Percentiles rank a stretch among this genome's conserved stretches.
phyloP scores from a whole-genome alignment of 1,140 invertebrate genomes.

The Probaryconus sp. region DNA sequence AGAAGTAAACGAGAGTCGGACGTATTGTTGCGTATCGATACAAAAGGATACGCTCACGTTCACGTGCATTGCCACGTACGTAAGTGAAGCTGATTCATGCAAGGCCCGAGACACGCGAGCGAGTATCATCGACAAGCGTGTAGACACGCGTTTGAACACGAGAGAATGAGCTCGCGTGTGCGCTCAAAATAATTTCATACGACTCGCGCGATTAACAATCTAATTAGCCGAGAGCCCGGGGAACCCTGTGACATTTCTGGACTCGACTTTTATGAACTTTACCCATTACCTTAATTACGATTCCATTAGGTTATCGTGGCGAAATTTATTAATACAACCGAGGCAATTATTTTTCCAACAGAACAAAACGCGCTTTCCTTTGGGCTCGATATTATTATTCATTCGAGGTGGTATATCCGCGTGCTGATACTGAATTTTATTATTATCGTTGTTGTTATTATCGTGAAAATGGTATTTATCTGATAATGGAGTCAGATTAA shows the following conservation, averaged over 20 bases:
- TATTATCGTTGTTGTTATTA: too few relatives aligned
- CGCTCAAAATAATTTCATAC: slow-evolving; percentile 48
- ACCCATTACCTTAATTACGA: slow-evolving; percentile 7
- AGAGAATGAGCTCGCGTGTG: slow-evolving; percentile 30
- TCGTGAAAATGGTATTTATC: too few relatives aligned
- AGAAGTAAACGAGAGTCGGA: slow-evolving; percentile 34
- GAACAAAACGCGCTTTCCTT: too few relatives aligned
- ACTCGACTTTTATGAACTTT: background rate
- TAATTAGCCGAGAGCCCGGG: slow-evolving; percentile 17
- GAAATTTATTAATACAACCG: background rate
- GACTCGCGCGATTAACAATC: slow-evolving; percentile 41
- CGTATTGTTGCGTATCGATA: slow-evolving; percentile 33
- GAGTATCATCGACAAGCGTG: slow-evolving; percentile 39
- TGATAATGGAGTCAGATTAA: too few relatives aligned
- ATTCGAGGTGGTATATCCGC: too few relatives aligned
- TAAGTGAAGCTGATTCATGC: slow-evolving; percentile 53
- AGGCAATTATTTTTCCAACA: too few relatives aligned
- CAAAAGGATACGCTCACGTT: slow-evolving; percentile 28
- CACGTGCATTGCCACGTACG: too few relatives aligned
- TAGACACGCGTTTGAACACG: slow-evolving; percentile 46
- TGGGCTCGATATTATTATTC: too few relatives aligned
- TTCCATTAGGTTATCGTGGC: background rate
- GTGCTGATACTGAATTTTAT: too few relatives aligned
- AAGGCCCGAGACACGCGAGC: slow-evolving; percentile 47
- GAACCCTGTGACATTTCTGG: slow-evolving; percentile 1